Conservation (phyloP, 2,113 vertebrate genomes). For the Balaeniceps rex region DNA sequence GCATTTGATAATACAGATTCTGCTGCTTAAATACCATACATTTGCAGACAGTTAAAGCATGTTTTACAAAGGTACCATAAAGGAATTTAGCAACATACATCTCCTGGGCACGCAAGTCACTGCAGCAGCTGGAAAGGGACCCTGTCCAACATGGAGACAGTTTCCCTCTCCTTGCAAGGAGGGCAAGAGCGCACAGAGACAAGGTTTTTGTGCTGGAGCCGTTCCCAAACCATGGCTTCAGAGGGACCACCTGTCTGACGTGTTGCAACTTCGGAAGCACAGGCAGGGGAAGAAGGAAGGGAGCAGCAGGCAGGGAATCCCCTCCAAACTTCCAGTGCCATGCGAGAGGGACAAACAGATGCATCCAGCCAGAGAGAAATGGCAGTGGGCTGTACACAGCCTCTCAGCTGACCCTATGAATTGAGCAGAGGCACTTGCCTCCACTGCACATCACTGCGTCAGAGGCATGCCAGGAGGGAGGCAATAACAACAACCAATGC, state of each 20-base stretch:
- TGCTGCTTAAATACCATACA: not conserved
- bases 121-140: not conserved
- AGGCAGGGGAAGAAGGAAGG: not conserved
- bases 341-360: not conserved
- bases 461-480: not conserved
- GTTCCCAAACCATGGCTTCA: not conserved
- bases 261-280: not conserved
- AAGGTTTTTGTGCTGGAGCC: not conserved
- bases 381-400: not conserved
- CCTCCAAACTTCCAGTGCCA: not conserved
- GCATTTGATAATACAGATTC: not conserved
- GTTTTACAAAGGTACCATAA: not conserved
- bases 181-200: not conserved
- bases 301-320: not conserved
- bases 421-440: not conserved
- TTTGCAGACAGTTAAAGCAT: conserved; percentile 1
- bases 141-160: accelerated
- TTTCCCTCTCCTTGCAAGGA: not conserved
- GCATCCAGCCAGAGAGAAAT: not conserved
- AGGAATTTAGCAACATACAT: not conserved
- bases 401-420: not conserved
- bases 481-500: not conserved
- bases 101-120: accelerated
- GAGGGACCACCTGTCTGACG: accelerated
- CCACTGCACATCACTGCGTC: not conserved